Evolutionary conservation across 2,113 vertebrate genomes (phyloP).

Genomic region (Eonycteris spelaea): DNA sequence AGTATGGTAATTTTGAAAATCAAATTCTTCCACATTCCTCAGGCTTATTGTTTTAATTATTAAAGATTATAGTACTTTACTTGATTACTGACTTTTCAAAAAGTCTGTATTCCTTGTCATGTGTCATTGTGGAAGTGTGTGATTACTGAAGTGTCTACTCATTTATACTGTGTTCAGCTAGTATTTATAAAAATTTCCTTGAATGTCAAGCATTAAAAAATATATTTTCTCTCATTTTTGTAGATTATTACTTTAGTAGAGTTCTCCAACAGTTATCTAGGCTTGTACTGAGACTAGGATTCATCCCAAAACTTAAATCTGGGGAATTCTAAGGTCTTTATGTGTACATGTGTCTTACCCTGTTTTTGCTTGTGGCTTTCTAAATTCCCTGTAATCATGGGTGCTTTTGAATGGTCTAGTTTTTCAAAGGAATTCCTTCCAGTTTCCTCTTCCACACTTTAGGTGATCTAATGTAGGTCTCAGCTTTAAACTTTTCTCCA

Average conservation of each 20-base stretch:
- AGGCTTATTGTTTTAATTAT: neutral
- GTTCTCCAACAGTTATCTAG: neutral
- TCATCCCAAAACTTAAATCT: neutral
- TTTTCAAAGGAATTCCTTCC: neutral
- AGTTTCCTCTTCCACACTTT: neutral
- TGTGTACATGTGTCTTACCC: neutral
- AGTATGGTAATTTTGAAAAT: neutral
- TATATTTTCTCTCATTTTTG: neutral
- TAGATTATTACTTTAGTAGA: neutral
- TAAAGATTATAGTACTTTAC: neutral
- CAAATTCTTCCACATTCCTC: neutral
- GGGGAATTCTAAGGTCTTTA: neutral
- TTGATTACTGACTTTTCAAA: neutral
- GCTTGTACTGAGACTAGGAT: neutral
- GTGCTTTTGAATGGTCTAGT: neutral
- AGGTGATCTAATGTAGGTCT: neutral
- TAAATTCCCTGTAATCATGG: neutral
- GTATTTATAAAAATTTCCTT: neutral
- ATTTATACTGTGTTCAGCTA: neutral
- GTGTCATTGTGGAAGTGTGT: neutral
- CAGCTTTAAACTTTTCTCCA: neutral
- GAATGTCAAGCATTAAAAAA: neutral
- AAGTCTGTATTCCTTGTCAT: neutral
- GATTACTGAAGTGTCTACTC: neutral
- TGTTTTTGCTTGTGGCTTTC: neutral